Percentiles rank a stretch among this genome's conserved stretches.
These are phyloP conservation scores for Clinocottus analis DNA, from an alignment of 2,113 vertebrate species.

Conservation along the genomic window DNA sequence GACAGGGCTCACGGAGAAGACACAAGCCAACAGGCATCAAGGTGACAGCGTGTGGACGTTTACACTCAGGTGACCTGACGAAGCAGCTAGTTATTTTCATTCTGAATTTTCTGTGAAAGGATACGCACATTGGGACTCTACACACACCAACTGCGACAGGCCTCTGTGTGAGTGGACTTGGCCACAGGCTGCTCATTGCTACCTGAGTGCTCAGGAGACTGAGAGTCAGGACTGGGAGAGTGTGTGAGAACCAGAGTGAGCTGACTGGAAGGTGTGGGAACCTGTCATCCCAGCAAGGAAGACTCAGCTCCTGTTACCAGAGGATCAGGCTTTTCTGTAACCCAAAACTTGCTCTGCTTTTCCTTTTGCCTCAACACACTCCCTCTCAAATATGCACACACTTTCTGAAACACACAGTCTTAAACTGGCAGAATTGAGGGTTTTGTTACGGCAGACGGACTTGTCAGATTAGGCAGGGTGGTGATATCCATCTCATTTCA, in stretches of 20 bases:
- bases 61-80: neutral
- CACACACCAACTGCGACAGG: neutral
- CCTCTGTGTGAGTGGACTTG: neutral
- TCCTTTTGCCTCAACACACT: slow-evolving; percentile 37
- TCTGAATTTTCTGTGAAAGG: neutral
- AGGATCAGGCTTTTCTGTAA: slow-evolving; percentile 64
- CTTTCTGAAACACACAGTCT: slow-evolving; percentile 40
- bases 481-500: slow-evolving; percentile 27
- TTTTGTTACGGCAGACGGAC: slow-evolving; percentile 24
- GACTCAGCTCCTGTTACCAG: slow-evolving; percentile 69
- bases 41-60: neutral
- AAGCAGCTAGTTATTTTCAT: neutral
- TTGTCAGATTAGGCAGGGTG: slow-evolving; percentile 9
- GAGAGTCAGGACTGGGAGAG: slow-evolving; percentile 32
- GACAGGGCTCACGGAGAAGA: slow-evolving; percentile 26
- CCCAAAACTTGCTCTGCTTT: slow-evolving; percentile 46
- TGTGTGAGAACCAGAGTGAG: slow-evolving; percentile 57
- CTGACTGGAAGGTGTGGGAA: slow-evolving; percentile 76
- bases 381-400: slow-evolving; percentile 42
- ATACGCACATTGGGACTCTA: neutral
- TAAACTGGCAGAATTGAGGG: slow-evolving; percentile 22
- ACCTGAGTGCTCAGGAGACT: slow-evolving; percentile 41
- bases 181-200: slow-evolving; percentile 16
- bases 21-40: neutral
- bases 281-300: slow-evolving; percentile 66